Evolutionary conservation across 2,888 invertebrate genomes (phyloP).

Genomic region (Melipona bicolor): DNA sequence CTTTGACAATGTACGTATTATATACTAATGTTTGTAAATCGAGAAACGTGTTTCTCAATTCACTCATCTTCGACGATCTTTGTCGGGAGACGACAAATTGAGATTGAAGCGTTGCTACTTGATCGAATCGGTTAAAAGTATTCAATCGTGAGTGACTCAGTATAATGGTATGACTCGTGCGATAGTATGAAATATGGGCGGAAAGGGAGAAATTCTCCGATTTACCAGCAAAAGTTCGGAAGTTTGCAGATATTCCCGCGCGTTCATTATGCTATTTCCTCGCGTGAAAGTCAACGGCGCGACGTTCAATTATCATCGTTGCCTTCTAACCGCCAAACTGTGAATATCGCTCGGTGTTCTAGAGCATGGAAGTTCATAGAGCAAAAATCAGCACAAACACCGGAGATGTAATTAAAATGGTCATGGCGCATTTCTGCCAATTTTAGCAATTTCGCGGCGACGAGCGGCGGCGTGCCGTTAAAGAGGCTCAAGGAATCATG

Average conservation of each 20-base stretch:
- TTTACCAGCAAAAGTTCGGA: too few species aligned
- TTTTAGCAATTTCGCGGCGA: conserved; percentile 73
- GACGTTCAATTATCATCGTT: conserved; percentile 36
- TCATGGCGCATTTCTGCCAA: conserved; percentile 72
- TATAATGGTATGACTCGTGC: too few species aligned
- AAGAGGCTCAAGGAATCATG: conserved; percentile 69
- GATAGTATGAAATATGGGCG: too few species aligned
- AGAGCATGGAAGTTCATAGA: conserved; percentile 46
- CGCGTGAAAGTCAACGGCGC: conserved; percentile 1
- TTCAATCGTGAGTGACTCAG: too few species aligned
- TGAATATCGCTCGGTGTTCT: conserved; percentile 17
- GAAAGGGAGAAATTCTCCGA: neutral
- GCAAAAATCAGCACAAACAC: conserved; percentile 56
- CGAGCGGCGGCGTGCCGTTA: conserved; percentile 35
- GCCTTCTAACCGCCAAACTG: conserved; percentile 1
- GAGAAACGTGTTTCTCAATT: too few species aligned
- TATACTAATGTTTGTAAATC: too few species aligned
- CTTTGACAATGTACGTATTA: too few species aligned
- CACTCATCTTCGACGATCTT: too few species aligned
- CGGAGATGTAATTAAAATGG: conserved; percentile 73
- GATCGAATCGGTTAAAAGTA: too few species aligned
- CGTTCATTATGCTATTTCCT: neutral
- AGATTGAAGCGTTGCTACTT: too few species aligned
- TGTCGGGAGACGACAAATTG: too few species aligned
- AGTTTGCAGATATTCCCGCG: neutral